Conservation (phyloP, 2,797 vertebrate genomes). For the Neostethus bicornis region DNA sequence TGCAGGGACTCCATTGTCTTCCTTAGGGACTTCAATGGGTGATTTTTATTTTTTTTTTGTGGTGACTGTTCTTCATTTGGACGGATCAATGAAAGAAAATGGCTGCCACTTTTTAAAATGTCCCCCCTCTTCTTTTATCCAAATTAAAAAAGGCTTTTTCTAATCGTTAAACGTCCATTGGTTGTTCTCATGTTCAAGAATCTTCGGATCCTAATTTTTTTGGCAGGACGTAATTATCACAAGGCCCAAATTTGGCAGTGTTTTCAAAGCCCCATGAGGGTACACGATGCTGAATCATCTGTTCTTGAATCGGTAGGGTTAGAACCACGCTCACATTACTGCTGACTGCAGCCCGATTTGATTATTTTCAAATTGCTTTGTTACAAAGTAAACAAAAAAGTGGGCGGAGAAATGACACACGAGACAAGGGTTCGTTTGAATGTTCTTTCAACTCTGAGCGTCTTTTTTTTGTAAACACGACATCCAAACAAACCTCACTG, state of each 20-base stretch:
- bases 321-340: conserved; percentile 25
- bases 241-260: conserved; percentile 39
- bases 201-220: conserved; percentile 32
- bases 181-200: conserved; percentile 17
- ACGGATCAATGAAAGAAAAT: conserved; percentile 22
- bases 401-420: background rate
- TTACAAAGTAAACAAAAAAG: background rate
- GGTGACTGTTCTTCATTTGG: too few species aligned
- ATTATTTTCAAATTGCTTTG: conserved; percentile 7
- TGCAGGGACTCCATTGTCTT: too few species aligned
- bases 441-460: conserved; percentile 11
- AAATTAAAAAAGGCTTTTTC: conserved; percentile 31
- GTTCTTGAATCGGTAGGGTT: conserved; percentile 4
- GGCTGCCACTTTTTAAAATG: conserved; percentile 28
- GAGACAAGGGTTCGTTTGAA: conserved; percentile 3
- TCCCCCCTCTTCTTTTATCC: conserved; percentile 34
- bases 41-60: too few species aligned
- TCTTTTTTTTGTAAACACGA: too few species aligned
- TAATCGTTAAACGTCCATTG: conserved; percentile 41
- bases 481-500: too few species aligned
- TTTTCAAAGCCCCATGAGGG: conserved; percentile 36
- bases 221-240: conserved; percentile 30
- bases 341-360: conserved; percentile 18
- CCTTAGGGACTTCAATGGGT: too few species aligned
- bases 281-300: conserved; percentile 49